These are phyloP conservation scores for Meloidogyne hapla DNA, from an alignment of 1,140 invertebrate species.

Conservation along the genomic window DNA sequence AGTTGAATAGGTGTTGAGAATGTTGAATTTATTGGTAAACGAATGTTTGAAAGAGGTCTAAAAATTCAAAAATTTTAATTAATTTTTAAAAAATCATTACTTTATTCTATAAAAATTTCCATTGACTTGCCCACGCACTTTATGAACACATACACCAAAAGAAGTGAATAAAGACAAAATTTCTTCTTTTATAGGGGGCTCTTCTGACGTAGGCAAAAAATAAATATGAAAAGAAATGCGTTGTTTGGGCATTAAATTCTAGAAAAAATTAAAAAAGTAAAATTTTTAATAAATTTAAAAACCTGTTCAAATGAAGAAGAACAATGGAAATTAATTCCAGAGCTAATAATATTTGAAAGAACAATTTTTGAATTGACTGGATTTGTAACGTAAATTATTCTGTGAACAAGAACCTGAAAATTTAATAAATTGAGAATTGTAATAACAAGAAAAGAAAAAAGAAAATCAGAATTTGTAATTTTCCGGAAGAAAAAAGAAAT, in stretches of 20 bases:
- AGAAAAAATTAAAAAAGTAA: neutral
- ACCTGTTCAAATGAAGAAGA: slow-evolving; percentile 33
- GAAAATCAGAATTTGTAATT: slow-evolving; percentile 1
- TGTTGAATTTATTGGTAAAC: slow-evolving; percentile 85
- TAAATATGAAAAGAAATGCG: slow-evolving; percentile 32
- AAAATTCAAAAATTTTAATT: neutral
- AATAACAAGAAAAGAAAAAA: no score
- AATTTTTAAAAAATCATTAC: slow-evolving; percentile 26
- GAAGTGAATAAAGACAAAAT: slow-evolving; percentile 88
- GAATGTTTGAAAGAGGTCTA: slow-evolving; percentile 78
- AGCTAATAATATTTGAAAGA: slow-evolving; percentile 29
- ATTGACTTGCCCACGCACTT: slow-evolving; percentile 67
- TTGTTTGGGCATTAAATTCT: slow-evolving; percentile 36
- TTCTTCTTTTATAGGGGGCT: slow-evolving; percentile 67
- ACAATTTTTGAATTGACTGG: slow-evolving; percentile 23
- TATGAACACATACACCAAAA: slow-evolving; percentile 79
- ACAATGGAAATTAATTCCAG: slow-evolving; percentile 39
- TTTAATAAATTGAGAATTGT: neutral
- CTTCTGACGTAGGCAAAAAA: slow-evolving; percentile 42
- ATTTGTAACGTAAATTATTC: slow-evolving; percentile 23
- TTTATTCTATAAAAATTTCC: slow-evolving; percentile 44
- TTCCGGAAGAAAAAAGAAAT: no score
- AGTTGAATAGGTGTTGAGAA: slow-evolving; percentile 85
- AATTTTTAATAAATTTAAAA: slow-evolving; percentile 1
- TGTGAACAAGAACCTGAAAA: slow-evolving; percentile 29